Conservation (phyloP, 2,888 invertebrate species). For the Aplocera efformata region DNA sequence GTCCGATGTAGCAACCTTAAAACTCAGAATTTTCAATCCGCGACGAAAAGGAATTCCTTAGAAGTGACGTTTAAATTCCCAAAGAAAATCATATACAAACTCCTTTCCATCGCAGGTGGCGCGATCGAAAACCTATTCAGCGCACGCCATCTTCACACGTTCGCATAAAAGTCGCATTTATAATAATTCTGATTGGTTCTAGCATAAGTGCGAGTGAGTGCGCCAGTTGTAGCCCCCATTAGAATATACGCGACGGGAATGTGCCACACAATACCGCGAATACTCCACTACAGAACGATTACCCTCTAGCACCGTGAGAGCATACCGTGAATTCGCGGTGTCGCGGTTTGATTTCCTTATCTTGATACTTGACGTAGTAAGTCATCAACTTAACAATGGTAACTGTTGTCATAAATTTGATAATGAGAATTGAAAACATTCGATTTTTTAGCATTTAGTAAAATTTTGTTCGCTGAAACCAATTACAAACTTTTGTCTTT, state of each 20-base stretch:
- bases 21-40: not conserved
- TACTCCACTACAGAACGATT: conserved; percentile 70
- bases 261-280: conserved; percentile 61
- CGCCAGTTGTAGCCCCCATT: conserved; percentile 58
- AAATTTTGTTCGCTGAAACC: too few species aligned
- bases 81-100: conserved; percentile 15
- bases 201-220: conserved; percentile 37
- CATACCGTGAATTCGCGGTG: conserved; percentile 40
- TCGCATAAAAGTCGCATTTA: conserved; percentile 52
- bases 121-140: conserved; percentile 35
- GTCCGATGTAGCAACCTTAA: too few species aligned
- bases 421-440: too few species aligned
- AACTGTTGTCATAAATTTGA: too few species aligned
- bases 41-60: not conserved
- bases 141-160: conserved; percentile 37
- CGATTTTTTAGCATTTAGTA: too few species aligned
- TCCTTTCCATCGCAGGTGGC: conserved; percentile 20
- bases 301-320: conserved; percentile 60
- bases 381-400: not conserved
- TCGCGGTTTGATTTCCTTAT: conserved; percentile 1
- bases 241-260: conserved; percentile 67
- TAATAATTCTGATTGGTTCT: conserved; percentile 57
- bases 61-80: conserved; percentile 13
- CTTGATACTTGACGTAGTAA: conserved; percentile 15
- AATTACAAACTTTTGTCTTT: too few species aligned